These are phyloP conservation scores for Proctacanthus coquilletti DNA, from an alignment of 1,140 invertebrate species.

Conservation along the genomic window DNA sequence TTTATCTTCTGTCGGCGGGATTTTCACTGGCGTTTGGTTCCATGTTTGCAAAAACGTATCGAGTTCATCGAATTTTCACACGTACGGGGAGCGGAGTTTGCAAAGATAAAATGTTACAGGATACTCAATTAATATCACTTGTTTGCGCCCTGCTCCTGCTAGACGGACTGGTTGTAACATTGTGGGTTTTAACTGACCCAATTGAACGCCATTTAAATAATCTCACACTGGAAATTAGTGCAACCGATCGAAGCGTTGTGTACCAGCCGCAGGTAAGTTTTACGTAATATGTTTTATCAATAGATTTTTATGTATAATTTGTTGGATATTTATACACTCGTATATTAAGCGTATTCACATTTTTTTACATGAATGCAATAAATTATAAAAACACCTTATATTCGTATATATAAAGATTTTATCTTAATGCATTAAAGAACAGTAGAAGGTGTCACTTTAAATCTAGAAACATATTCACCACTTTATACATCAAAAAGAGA, in stretches of 20 bases:
- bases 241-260: slow-evolving; percentile 58
- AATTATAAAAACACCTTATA: no score
- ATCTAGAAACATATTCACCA: no score
- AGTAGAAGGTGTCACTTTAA: no score
- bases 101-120: slow-evolving; percentile 59
- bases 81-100: slow-evolving; percentile 39
- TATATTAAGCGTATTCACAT: no score
- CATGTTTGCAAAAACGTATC: slow-evolving; percentile 80
- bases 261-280: slow-evolving; percentile 67
- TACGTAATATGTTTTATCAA: no score
- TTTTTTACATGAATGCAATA: no score
- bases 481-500: no score
- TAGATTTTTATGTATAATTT: no score
- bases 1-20: slow-evolving; percentile 71
- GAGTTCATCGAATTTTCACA: slow-evolving; percentile 74
- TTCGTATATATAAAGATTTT: no score
- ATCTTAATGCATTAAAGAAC: no score
- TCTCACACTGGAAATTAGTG: slow-evolving; percentile 62
- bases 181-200: slow-evolving; percentile 69
- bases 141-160: slow-evolving; percentile 62
- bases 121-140: slow-evolving; percentile 64
- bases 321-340: no score
- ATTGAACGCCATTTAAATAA: slow-evolving; percentile 72
- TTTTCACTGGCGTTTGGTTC: slow-evolving; percentile 78
- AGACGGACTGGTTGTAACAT: slow-evolving; percentile 59